Base-by-base conservation (phyloP, 2,113 vertebrate species). In the Paedocypris sp. region DNA sequence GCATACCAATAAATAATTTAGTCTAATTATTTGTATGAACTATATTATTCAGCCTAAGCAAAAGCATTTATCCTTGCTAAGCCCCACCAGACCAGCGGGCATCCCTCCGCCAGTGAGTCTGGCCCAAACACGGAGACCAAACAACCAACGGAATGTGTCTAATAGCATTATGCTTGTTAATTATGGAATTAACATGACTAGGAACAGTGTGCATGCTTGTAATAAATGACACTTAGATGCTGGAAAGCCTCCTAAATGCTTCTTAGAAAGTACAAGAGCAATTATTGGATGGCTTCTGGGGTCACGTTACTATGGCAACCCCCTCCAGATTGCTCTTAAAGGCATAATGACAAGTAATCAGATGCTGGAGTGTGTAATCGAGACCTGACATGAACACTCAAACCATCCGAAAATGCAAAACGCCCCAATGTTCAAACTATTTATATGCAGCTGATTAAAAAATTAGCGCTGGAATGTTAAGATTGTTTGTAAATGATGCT, bases 291-390 rank as follows among this genome's bases (percentile, higher is more conserved):
- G 23, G 52, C 23, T 42, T 51, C 31, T 29, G 12, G 50, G 58
- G 58, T 62, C 58, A 36, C 6, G 58, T 67, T 67, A 25, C 65
- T 29, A 67, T 67, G 58, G 50, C 19, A 62, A 56, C 52, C 35
- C n/a, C 35, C 36, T 54, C 22, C 22, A 20, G 12, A 39, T 25
- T 35, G 23, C 13, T 62, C 41, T 61, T 47, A 67, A 52, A 62
- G 49, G 52, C 13, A 22, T 60, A 67, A 49, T 61, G 57, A 67
- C 33, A 12, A 62, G 58, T 29, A 18, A 23, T 28, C 47, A 54
- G 57, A 41, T 25, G 36, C 33, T 48, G 32, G 38, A 61, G 65
- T 36, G 49, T 67, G 65, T 62, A 67, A 67, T 56, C 49, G 57
- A 56, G 65, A 26, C 46, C 43, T 56, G 41, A 47, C 38, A 50